These are phyloP conservation scores for Plutomurus gul DNA, from an alignment of 1,140 invertebrate genomes.

Conservation along the genomic window DNA sequence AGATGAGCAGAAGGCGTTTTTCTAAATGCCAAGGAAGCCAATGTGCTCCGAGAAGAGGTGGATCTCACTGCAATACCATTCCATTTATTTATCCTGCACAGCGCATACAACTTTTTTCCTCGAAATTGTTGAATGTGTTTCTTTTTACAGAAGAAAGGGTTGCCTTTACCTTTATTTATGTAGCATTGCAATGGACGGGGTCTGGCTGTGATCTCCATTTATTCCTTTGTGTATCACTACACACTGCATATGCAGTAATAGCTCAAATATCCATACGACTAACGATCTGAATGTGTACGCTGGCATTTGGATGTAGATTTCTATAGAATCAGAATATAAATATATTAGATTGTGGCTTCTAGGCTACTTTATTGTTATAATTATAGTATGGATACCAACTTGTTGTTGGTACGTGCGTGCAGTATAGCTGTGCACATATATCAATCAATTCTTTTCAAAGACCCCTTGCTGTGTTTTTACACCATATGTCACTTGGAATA, in stretches of 20 bases:
- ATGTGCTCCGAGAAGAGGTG: conserved; percentile 17
- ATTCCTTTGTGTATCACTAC: no score
- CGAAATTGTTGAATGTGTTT: background rate
- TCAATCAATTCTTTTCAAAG: background rate
- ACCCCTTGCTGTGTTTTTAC: background rate
- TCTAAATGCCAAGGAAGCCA: background rate
- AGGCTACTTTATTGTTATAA: no score
- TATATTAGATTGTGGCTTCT: no score
- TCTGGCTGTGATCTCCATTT: no score
- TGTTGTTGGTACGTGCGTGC: no score
- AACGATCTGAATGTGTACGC: no score
- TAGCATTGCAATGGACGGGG: background rate
- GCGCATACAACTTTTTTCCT: background rate
- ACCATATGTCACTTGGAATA: background rate
- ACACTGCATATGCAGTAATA: no score
- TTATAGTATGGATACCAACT: background rate
- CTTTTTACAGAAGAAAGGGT: background rate
- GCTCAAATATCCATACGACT: no score
- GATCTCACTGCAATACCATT: conserved; percentile 3
- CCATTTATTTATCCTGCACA: conserved; percentile 2
- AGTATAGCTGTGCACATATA: no score
- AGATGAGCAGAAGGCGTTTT: background rate
- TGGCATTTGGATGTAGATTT: no score
- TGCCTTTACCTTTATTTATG: background rate
- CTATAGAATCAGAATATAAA: no score